Evolutionary conservation across 2,797 vertebrate genomes (phyloP).

Genomic region (Rachycentron canadum): DNA sequence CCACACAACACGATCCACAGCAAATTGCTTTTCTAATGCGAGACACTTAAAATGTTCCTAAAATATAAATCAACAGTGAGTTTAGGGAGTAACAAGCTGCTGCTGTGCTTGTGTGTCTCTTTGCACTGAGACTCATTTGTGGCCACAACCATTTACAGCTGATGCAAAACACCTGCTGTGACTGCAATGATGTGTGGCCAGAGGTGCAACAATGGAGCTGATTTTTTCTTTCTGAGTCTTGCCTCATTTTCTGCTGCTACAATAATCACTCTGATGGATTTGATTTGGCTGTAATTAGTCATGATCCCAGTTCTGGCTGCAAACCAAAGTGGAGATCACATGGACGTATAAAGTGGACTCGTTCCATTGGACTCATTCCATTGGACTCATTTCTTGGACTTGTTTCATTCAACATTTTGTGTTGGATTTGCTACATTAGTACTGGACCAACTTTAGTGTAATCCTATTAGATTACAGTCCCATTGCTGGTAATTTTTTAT

Average conservation of each 20-base stretch:
- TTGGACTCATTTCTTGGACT: slow-evolving; percentile 13
- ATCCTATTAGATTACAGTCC: not conserved
- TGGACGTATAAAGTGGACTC: not conserved
- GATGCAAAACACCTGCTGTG: slow-evolving; percentile 28
- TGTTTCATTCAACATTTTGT: slow-evolving; percentile 16
- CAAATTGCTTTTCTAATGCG: not conserved
- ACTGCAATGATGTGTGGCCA: not conserved
- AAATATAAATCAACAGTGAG: not conserved
- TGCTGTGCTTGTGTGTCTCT: not conserved
- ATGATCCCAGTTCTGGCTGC: not conserved
- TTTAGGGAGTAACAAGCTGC: not conserved
- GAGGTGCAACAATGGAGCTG: not conserved
- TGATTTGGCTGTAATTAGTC: slow-evolving; percentile 15
- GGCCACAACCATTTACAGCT: not conserved
- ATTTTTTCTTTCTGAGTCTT: not conserved
- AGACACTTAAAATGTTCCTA: not conserved
- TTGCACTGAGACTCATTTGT: not conserved
- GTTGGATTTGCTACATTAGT: slow-evolving; percentile 1
- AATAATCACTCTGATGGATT: slow-evolving; percentile 2
- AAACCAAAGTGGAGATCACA: not conserved
- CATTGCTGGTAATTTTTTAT: too few species aligned
- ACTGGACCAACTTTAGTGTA: not conserved
- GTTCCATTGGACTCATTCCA: not conserved
- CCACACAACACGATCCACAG: not conserved
- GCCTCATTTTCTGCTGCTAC: not conserved